Base-by-base conservation (phyloP, 2,888 invertebrate species). In the Luffia ferchaultella region DNA sequence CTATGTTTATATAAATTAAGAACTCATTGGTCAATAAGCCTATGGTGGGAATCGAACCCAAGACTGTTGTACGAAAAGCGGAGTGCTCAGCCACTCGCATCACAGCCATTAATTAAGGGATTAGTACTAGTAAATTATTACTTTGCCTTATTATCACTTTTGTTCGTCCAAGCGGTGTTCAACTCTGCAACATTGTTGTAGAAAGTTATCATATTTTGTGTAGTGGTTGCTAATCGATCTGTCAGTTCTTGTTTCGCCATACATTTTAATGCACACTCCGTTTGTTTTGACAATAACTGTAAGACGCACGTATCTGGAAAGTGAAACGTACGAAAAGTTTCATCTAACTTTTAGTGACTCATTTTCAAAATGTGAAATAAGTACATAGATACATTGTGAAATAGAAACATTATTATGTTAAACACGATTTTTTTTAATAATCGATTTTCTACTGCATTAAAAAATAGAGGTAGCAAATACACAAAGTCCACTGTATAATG, bases 281-380 rank as follows among this genome's bases (percentile, higher is more conserved):
- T 57, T 59, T 83, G 82, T 53, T 73, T 75, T 2, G 75, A 51
- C 1, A 79, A 56, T 2, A 80, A 62, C 71, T 79, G 80, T 3
- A 84, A 53, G 46, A 67, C 62, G 52, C 84, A 84, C 0, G 78
- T 73, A 48, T 78, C 82, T 80, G 63, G 20, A 70, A 64, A 45
- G n/a, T n/a, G n/a, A 42, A 48, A 30, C n/a, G 12, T 16, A 46
- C 18, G n/a, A 48, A 41, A 42, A 51, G n/a, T n/a, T n/a, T n/a
- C n/a, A n/a, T n/a, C n/a, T n/a, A n/a, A n/a, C n/a, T n/a, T n/a
- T n/a, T n/a, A n/a, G n/a, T 40, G 40, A 7, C 40, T 9, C 40
- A 40, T 7, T 40, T 40, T 9, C 9, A 9, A 15, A 15, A 15
- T 15, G 15, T 40, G 7, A 15, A 40, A 9, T 40, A 40, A 9